Conservation (phyloP, 2,113 vertebrate species). For the Donacobius atricapilla region DNA sequence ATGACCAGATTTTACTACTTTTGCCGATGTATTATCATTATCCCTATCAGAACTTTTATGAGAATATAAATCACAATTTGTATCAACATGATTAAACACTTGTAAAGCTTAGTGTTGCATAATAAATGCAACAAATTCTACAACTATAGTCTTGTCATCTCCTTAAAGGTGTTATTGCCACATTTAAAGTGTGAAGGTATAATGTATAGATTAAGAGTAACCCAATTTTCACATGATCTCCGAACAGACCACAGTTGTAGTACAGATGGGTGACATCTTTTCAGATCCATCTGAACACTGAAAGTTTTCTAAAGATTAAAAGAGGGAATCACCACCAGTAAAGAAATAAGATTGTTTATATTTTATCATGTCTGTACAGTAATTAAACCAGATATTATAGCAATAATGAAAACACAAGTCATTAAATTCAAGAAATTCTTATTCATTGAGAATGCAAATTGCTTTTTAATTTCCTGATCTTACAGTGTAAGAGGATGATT, state of each 20-base stretch:
- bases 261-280: background rate
- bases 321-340: background rate
- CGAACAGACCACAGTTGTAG: background rate
- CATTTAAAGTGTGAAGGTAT: background rate
- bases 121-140: background rate
- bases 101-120: background rate
- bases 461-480: slow-evolving; percentile 46
- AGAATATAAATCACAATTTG: background rate
- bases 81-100: background rate
- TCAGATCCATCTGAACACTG: background rate
- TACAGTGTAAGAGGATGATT: slow-evolving; percentile 19
- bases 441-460: background rate
- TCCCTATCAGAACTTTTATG: background rate
- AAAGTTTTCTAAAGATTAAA: background rate
- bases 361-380: background rate
- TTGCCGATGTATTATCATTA: background rate
- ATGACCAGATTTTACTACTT: background rate
- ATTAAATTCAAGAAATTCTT: slow-evolving; percentile 21
- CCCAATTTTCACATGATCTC: background rate
- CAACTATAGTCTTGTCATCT: background rate
- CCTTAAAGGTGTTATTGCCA: background rate
- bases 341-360: slow-evolving; percentile 29
- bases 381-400: background rate
- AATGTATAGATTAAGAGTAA: background rate
- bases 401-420: background rate